Evolutionary conservation across 30 jellyfish, hydroid and myxozoan genomes (phyloP).

Genomic region (Cassiopea andromeda): DNA sequence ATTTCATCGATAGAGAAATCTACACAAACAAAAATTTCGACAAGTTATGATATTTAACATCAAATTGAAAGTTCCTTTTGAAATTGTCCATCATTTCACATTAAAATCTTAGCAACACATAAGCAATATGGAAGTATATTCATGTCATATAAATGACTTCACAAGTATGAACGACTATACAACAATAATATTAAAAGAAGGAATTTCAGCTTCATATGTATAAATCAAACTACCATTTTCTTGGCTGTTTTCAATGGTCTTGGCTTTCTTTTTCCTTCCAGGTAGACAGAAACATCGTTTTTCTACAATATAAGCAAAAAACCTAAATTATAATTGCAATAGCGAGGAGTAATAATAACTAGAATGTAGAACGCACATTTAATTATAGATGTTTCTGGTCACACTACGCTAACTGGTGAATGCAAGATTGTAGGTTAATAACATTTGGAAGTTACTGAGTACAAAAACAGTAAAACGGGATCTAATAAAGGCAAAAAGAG

Average conservation of each 20-base stretch:
- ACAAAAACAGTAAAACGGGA: no score
- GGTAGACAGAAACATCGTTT: constrained; percentile 89
- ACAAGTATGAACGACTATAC: no score
- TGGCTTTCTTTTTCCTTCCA: constrained; percentile 78
- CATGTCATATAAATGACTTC: no score
- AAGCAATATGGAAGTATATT: no score
- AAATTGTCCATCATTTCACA: no score
- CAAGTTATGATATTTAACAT: neutral
- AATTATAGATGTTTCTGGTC: no score
- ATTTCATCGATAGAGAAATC: constrained; percentile 83
- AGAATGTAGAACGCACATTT: no score
- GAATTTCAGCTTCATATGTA: neutral
- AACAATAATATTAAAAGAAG: neutral
- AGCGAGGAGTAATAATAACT: neutral
- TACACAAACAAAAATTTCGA: neutral
- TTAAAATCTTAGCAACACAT: no score
- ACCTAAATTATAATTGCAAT: neutral
- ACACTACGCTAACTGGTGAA: no score
- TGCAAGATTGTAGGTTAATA: no score
- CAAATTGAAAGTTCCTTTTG: neutral
- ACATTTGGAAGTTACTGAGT: no score
- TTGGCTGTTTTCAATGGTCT: constrained; percentile 42
- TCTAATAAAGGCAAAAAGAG: no score
- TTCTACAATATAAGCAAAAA: constrained; percentile 39
- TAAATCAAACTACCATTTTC: constrained; percentile 10